phyloP scores from a whole-genome alignment of 2,888 invertebrate species.

The Desoria tigrina region DNA sequence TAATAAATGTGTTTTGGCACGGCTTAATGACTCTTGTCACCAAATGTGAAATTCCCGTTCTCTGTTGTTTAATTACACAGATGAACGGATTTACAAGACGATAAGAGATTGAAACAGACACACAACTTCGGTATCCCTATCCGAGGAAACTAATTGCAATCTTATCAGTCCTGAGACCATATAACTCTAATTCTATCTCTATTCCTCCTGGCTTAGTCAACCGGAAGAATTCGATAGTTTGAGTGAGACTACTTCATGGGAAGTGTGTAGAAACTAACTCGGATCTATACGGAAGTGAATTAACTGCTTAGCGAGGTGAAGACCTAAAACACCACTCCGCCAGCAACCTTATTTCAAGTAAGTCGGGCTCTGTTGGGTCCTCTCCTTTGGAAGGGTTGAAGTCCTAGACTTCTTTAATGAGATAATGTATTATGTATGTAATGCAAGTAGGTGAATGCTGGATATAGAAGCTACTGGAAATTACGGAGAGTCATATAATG shows the following conservation, averaged over 20 bases:
- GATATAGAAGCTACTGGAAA: too few species aligned
- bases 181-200: neutral
- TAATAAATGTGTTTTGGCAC: conserved; percentile 21
- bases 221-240: conserved; percentile 3
- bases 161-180: conserved; percentile 7
- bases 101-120: conserved; percentile 20
- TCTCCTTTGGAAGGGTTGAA: too few species aligned
- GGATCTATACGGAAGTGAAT: too few species aligned
- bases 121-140: conserved; percentile 1
- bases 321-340: conserved; percentile 3
- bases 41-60: conserved; percentile 14
- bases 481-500: too few species aligned
- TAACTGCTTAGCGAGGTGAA: conserved; percentile 11
- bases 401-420: too few species aligned
- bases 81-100: conserved; percentile 19
- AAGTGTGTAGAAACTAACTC: neutral
- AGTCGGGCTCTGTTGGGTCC: too few species aligned
- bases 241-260: too few species aligned
- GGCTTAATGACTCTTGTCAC: conserved; percentile 17
- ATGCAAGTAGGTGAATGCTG: too few species aligned
- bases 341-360: too few species aligned
- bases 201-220: neutral
- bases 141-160: conserved; percentile 17
- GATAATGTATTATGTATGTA: too few species aligned
- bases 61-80: conserved; percentile 23